Evolutionary conservation across 2,113 vertebrate species (phyloP).

Genomic region (Daubentonia madagascariensis): DNA sequence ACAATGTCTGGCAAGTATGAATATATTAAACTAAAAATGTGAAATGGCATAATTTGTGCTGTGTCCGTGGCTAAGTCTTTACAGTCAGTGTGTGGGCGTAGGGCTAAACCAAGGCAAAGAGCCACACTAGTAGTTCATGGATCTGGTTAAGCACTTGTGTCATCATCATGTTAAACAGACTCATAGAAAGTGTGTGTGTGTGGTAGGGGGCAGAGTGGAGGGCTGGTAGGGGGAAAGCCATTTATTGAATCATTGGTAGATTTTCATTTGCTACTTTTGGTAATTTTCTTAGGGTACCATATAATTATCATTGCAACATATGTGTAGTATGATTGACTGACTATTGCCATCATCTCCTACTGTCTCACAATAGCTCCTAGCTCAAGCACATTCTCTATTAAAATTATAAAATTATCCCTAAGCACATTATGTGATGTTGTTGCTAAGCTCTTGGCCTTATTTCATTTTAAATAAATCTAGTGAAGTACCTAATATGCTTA

Average conservation of each 20-base stretch:
- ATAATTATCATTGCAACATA: background rate
- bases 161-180: background rate
- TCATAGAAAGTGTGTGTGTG: background rate
- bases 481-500: background rate
- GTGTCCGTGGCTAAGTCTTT: background rate
- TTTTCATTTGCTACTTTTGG: background rate
- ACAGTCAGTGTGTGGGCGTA: accelerated
- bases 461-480: background rate
- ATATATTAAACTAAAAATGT: background rate
- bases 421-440: background rate
- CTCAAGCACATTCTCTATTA: background rate
- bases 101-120: too few relatives aligned
- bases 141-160: background rate
- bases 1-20: background rate
- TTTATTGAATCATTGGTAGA: background rate
- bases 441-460: background rate
- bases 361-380: background rate
- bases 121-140: accelerated
- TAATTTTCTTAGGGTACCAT: background rate
- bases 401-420: background rate
- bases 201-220: background rate
- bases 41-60: background rate
- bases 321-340: background rate
- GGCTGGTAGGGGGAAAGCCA: background rate
- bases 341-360: background rate